Base-by-base conservation (phyloP, 2,113 vertebrate species). In the Indri indri region DNA sequence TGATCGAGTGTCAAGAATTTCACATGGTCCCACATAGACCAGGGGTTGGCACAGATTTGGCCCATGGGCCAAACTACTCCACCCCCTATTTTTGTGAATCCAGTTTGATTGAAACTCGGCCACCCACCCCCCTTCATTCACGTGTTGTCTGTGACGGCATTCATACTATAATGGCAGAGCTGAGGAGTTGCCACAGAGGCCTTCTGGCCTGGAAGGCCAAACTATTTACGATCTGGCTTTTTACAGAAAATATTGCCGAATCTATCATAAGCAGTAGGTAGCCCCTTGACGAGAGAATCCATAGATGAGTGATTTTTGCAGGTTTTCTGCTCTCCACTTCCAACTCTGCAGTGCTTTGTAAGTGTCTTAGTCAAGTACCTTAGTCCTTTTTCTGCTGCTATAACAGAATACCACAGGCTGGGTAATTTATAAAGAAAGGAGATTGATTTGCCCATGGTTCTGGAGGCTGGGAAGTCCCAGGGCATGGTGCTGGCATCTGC, bases 181-280 rank as follows among this genome's bases (percentile, higher is more conserved):
- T 66, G 47, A 32, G 47, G 52, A n/a, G 20, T 13, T 30, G 30
- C 16, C 50, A 8, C 25, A 1, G 14, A 5, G 65, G 17, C 11
- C 70, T 47, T 68, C 16, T 77, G 66, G 37, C 50, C 66, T 84
- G 32, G 34, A 80, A 84, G 80, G 42, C 13, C 47, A 80, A 65
- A 50, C 11, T 25, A 18, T 66, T 37, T 50, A 14, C n/a, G 27
- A 5, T 42, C 4, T 30, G 40, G 3, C 7, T 34, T 90, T 94
- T 63, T 16, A n/a, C 8, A 54, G 80, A 70, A 63, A 85, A 50
- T n/a, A 30, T 45, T 79, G 61, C 20, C 93, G 18, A 14, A 8
- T 5, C 45, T 16, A 0, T 12, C 30, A 0, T 30, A 70, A 42
- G 20, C 8, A 2, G 32, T 7, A 45, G 32, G 52, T 3, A 16